These are phyloP conservation scores for Pterocles orientalis DNA, from an alignment of 2,113 vertebrate genomes.

Conservation along the genomic window DNA sequence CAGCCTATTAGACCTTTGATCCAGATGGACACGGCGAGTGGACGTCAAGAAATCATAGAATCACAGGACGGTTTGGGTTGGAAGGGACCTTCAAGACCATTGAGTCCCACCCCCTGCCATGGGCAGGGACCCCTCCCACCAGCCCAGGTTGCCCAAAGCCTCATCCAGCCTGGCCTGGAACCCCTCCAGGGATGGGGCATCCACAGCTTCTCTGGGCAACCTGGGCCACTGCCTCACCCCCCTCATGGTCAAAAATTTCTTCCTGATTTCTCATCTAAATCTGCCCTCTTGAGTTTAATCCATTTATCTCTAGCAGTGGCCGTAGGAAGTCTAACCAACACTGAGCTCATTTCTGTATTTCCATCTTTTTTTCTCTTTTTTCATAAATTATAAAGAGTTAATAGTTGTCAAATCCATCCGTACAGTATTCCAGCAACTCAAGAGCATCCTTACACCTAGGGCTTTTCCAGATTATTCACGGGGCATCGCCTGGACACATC, in stretches of 20 bases:
- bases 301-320: background rate
- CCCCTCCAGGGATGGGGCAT: no score
- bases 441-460: background rate
- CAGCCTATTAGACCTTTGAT: background rate
- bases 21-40: fast-evolving
- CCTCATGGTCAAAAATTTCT: no score
- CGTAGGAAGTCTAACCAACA: background rate
- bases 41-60: background rate
- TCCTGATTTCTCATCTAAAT: no score
- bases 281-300: no score
- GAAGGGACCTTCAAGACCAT: no score
- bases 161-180: no score
- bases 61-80: no score
- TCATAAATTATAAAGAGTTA: background rate
- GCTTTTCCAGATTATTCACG: background rate
- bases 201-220: no score
- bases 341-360: background rate
- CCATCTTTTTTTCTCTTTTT: background rate
- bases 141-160: no score
- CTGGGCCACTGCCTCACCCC: no score
- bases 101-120: no score
- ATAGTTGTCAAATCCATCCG: background rate
- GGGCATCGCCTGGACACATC: fast-evolving
- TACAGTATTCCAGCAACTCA: background rate
- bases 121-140: no score